These are phyloP conservation scores for Vulpes ferrilata DNA, from an alignment of 2,113 vertebrate genomes.

Conservation along the genomic window DNA sequence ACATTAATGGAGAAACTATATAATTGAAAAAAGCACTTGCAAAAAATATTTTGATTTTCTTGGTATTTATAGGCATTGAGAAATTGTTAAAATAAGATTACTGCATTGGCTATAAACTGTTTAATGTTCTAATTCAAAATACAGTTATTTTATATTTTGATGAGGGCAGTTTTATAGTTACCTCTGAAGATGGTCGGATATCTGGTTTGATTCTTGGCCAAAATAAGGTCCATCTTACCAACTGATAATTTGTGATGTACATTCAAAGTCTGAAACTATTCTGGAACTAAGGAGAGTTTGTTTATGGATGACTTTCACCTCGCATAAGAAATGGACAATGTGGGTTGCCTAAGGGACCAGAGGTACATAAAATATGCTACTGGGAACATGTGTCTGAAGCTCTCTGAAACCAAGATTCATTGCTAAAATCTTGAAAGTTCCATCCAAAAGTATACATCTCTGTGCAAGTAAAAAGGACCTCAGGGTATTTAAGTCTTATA, in stretches of 20 bases:
- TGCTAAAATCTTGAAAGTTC: neutral
- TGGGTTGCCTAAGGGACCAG: neutral
- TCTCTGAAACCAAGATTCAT: neutral
- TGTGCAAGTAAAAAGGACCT: neutral
- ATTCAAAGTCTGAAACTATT: neutral
- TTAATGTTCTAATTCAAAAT: neutral
- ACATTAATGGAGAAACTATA: neutral
- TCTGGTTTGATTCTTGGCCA: neutral
- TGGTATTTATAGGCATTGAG: neutral
- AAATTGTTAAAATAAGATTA: neutral
- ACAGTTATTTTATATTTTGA: neutral
- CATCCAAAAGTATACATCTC: neutral
- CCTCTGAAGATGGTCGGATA: neutral
- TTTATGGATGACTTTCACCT: slow-evolving; percentile 7
- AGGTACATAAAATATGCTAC: neutral
- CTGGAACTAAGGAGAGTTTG: neutral
- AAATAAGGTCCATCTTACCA: neutral
- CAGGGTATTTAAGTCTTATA: neutral
- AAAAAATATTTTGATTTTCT: neutral
- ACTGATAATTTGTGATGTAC: neutral
- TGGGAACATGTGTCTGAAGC: neutral
- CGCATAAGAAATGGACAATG: neutral
- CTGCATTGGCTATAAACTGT: neutral
- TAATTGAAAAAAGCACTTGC: neutral
- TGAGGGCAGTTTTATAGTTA: neutral